These are phyloP conservation scores for Hymenopus coronatus DNA, from an alignment of 2,888 invertebrate species.

Conservation along the genomic window DNA sequence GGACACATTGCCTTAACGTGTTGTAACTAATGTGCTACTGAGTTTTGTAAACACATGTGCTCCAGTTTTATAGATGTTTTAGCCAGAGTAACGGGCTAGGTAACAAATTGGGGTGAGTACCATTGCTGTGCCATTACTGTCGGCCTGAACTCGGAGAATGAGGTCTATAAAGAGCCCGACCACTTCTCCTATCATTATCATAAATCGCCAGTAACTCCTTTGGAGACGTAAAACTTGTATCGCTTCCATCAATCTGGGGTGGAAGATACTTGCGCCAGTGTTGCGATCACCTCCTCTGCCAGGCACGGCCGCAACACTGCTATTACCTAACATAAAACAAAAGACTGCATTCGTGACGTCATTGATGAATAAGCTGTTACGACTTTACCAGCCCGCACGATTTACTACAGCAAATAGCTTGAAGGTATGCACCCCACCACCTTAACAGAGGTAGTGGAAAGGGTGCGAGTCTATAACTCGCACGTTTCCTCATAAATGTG, in stretches of 20 bases:
- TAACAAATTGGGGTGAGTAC: not conserved
- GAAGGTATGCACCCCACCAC: conserved; percentile 11
- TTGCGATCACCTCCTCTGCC: not conserved
- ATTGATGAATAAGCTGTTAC: conserved; percentile 1
- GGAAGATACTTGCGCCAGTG: not conserved
- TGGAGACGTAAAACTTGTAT: not conserved
- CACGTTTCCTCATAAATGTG: not conserved
- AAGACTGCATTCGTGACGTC: conserved; percentile 11
- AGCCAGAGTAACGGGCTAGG: too few relatives aligned
- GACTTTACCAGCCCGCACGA: not conserved
- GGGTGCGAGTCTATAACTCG: not conserved
- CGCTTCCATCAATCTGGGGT: not conserved
- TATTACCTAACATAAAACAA: conserved; percentile 15
- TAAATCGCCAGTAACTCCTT: not conserved
- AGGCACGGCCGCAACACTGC: not conserved
- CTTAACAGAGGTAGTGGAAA: not conserved
- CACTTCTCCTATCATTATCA: not conserved
- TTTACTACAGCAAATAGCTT: conserved; percentile 14
- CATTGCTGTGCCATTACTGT: not conserved
- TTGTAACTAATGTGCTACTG: too few relatives aligned
- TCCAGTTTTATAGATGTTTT: too few relatives aligned
- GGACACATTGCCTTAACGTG: too few relatives aligned
- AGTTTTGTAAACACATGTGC: too few relatives aligned
- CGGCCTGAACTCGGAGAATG: not conserved
- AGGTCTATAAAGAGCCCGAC: not conserved